Conservation (phyloP, 1,140 invertebrate genomes). For the Gonioctena quinquepunctata region DNA sequence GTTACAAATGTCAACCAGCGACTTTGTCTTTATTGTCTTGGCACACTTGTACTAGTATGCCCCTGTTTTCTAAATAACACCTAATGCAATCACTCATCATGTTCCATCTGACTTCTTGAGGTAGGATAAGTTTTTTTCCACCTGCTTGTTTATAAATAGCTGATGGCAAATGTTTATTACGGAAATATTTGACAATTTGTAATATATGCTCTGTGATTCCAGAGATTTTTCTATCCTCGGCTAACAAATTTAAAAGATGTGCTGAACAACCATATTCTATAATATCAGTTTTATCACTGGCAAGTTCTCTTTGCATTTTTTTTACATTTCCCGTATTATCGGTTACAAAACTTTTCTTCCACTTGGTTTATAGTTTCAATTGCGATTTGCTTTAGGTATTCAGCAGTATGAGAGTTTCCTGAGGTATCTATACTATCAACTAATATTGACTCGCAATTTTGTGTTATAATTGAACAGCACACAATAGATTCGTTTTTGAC, state of each 20-base stretch:
- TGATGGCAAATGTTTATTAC: constrained; percentile 6
- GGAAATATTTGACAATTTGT: constrained; percentile 1
- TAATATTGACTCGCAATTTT: background rate
- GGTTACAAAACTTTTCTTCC: background rate
- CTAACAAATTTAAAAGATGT: background rate
- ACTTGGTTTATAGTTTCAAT: background rate
- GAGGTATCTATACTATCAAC: background rate
- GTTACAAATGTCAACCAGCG: constrained; percentile 3
- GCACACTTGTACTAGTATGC: background rate
- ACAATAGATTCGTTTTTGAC: background rate
- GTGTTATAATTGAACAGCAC: background rate
- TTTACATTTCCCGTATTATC: background rate
- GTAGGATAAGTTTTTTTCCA: constrained; percentile 5
- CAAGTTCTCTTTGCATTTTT: background rate
- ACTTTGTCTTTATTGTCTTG: constrained; percentile 5
- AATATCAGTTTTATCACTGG: background rate
- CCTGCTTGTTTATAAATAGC: background rate
- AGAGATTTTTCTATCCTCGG: background rate
- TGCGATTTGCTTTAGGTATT: background rate
- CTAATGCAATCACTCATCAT: background rate
- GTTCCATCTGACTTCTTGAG: constrained; percentile 1
- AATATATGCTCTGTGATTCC: background rate
- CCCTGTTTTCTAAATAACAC: background rate
- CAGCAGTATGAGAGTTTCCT: background rate
- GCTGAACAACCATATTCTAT: constrained; percentile 4